These are phyloP conservation scores for Temnothorax ravouxi DNA, from an alignment of 2,888 invertebrate genomes.

Conservation along the genomic window DNA sequence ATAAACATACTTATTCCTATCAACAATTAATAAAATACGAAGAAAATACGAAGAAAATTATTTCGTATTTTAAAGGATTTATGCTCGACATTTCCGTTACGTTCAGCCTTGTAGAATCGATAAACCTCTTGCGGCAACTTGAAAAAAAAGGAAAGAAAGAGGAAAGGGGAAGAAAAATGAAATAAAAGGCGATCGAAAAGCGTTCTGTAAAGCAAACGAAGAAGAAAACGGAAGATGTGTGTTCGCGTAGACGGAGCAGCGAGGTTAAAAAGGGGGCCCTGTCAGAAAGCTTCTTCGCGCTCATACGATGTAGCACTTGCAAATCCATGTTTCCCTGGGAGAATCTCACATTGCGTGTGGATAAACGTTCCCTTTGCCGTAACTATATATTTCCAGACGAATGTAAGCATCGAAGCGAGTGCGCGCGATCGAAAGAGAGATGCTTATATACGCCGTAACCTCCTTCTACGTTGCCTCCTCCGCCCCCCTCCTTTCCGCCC, in stretches of 20 bases:
- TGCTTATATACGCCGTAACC: conserved; percentile 35
- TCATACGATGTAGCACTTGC: conserved; percentile 48
- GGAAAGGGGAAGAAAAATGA: neutral
- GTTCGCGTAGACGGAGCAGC: conserved; percentile 44
- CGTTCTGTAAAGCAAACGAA: conserved; percentile 44
- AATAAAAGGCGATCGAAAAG: conserved; percentile 20
- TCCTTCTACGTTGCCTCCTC: conserved; percentile 4
- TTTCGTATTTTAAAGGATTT: conserved; percentile 2
- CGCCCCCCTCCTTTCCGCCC: neutral
- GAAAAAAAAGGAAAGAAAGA: neutral
- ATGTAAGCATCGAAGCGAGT: conserved; percentile 56
- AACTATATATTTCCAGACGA: conserved; percentile 55
- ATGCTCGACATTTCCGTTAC: conserved; percentile 11
- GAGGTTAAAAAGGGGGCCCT: conserved; percentile 46
- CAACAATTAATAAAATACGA: neutral
- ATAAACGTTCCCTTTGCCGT: conserved; percentile 56
- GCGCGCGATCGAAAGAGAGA: conserved; percentile 53
- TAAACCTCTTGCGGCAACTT: conserved; percentile 27
- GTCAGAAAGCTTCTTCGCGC: conserved; percentile 53
- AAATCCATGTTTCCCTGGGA: conserved; percentile 51
- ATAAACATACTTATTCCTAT: neutral
- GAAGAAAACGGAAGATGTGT: conserved; percentile 43
- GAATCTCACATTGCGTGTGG: conserved; percentile 53
- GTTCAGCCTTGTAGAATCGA: conserved; percentile 18
- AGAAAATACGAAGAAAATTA: conserved; percentile 12